phyloP scores from a whole-genome alignment of 1,140 invertebrate species.

The Littorina saxatilis region DNA sequence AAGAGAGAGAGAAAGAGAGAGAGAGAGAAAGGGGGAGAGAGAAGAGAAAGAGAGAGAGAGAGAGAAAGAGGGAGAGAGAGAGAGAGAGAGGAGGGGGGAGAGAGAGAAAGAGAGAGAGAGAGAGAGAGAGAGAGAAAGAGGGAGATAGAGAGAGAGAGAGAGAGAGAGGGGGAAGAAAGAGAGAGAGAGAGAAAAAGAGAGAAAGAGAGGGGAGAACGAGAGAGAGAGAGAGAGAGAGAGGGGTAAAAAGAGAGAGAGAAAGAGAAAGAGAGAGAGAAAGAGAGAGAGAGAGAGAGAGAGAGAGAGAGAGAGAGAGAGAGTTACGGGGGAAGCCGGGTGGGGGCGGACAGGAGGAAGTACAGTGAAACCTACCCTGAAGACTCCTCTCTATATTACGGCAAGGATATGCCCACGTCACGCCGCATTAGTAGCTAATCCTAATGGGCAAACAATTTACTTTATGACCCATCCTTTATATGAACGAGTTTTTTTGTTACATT shows the following conservation, averaged over 20 bases:
- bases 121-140: conserved; percentile 29
- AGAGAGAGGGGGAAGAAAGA: conserved; percentile 23
- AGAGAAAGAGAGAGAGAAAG: conserved; percentile 27
- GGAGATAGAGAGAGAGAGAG: no score
- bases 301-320: neutral
- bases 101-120: conserved; percentile 38
- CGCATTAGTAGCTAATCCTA: no score
- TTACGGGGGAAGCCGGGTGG: neutral
- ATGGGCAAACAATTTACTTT: no score
- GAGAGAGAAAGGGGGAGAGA: no score
- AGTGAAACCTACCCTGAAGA: no score
- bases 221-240: conserved; percentile 24
- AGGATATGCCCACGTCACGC: no score
- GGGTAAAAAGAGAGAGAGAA: conserved; percentile 25
- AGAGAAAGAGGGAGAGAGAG: conserved; percentile 28
- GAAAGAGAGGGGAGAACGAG: conserved; percentile 16
- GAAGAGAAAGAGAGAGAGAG: no score
- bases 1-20: no score
- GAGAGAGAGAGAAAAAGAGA: conserved; percentile 38
- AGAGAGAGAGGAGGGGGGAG: conserved; percentile 32
- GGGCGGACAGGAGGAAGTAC: neutral
- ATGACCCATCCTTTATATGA: no score
- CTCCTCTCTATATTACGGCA: no score
- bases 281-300: neutral
- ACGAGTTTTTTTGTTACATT: no score